Percentiles rank a stretch among this genome's conserved stretches.
These are phyloP conservation scores for Anoplophora glabripennis DNA, from an alignment of 1,140 invertebrate species.

Conservation along the genomic window DNA sequence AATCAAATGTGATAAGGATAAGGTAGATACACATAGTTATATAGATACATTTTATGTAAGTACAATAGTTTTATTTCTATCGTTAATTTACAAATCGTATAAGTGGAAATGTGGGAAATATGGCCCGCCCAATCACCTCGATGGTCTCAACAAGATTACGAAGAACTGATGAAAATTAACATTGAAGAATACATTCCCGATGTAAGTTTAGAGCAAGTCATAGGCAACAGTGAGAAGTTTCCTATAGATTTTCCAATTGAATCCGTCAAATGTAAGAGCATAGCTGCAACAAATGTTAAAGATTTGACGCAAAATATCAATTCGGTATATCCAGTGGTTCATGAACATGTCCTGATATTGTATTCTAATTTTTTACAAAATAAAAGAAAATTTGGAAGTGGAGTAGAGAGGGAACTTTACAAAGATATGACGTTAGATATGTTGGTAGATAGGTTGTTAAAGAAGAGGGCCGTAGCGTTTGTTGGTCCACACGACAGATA, in stretches of 20 bases:
- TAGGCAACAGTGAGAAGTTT: constrained; percentile 47
- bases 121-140: neutral
- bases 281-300: constrained; percentile 24
- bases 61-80: no score
- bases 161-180: neutral
- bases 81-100: no score
- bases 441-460: constrained; percentile 49
- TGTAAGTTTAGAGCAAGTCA: constrained; percentile 39
- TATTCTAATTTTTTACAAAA: constrained; percentile 32
- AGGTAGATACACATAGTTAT: no score
- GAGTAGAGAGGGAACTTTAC: constrained; percentile 35
- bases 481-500: constrained; percentile 41
- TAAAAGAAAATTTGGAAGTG: constrained; percentile 19
- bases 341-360: constrained; percentile 49
- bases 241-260: constrained; percentile 47
- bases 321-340: constrained; percentile 50
- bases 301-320: constrained; percentile 48
- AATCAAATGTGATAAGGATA: no score
- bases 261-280: constrained; percentile 42
- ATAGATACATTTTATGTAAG: no score
- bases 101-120: no score
- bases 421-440: constrained; percentile 47
- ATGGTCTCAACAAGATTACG: neutral
- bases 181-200: neutral
- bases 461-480: constrained; percentile 49